Percentiles rank a stretch among this genome's conserved stretches.
These are phyloP conservation scores for Calycopis cecrops DNA, from an alignment of 1,140 invertebrate genomes.

Conservation along the genomic window DNA sequence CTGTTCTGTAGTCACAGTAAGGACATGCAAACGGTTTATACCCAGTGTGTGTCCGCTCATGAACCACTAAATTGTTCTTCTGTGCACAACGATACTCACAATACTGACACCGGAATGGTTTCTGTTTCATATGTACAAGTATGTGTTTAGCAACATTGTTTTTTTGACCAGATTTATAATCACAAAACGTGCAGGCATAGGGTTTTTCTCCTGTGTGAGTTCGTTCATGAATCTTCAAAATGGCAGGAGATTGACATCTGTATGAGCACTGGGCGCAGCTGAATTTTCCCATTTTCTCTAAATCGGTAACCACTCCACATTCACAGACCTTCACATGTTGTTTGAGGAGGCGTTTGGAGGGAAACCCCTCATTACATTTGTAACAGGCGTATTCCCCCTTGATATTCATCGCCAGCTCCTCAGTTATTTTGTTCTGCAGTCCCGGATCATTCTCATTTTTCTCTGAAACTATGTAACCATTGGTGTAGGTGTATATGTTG, in stretches of 20 bases:
- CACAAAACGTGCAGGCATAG: conserved; percentile 80
- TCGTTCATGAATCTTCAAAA: conserved; percentile 82
- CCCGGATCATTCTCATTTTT: conserved; percentile 50
- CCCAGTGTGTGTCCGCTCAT: conserved; percentile 78
- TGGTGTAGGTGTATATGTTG: conserved; percentile 52
- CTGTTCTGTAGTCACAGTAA: conserved; percentile 77
- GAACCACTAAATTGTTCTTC: conserved; percentile 72
- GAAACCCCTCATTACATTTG: conserved; percentile 53
- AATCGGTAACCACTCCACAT: conserved; percentile 28
- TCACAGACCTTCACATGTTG: conserved; percentile 57
- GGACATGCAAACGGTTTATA: conserved; percentile 79
- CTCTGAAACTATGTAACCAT: conserved; percentile 32
- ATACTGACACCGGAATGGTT: conserved; percentile 82
- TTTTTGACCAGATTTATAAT: conserved; percentile 84
- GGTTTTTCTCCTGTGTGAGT: conserved; percentile 78
- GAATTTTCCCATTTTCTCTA: conserved; percentile 59
- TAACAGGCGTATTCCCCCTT: conserved; percentile 61
- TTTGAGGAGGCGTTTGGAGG: conserved; percentile 54
- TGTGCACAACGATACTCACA: conserved; percentile 84
- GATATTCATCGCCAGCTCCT: conserved; percentile 48
- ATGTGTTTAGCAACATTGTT: conserved; percentile 86
- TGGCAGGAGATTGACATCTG: conserved; percentile 71
- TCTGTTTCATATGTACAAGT: conserved; percentile 84
- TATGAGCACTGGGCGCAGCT: conserved; percentile 63
- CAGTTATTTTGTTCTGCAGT: conserved; percentile 39